phyloP scores from a whole-genome alignment of 2,888 invertebrate species.

The Ischnus inquisitorius region DNA sequence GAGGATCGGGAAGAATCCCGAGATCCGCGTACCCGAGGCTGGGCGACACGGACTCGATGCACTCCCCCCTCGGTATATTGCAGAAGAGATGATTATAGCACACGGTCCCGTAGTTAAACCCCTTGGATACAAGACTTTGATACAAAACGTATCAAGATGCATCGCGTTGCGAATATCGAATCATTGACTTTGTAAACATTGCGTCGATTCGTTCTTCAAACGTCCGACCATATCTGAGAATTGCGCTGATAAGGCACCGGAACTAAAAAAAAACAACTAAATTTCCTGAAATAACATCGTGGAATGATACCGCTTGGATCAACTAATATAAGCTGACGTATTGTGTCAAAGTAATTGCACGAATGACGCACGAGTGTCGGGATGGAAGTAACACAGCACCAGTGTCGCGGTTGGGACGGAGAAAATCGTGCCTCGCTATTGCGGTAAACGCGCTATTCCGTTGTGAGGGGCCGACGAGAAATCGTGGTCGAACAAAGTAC shows the following conservation, averaged over 20 bases:
- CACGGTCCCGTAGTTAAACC: constrained; percentile 48
- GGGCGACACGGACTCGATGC: constrained; percentile 50
- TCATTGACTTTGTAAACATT: too few relatives aligned
- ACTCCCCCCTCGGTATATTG: constrained; percentile 71
- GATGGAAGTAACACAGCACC: neutral
- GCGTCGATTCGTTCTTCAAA: too few relatives aligned
- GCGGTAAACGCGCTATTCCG: constrained; percentile 58
- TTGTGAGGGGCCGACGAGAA: constrained; percentile 62
- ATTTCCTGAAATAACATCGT: neutral
- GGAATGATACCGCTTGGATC: constrained; percentile 11
- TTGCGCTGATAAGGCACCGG: too few relatives aligned
- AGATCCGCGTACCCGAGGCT: constrained; percentile 23
- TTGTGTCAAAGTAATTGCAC: constrained; percentile 17
- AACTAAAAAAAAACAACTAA: neutral
- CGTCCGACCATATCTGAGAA: too few relatives aligned
- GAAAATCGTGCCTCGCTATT: constrained; percentile 51
- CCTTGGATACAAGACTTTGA: too few relatives aligned
- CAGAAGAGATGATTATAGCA: constrained; percentile 71
- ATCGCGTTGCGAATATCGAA: too few relatives aligned
- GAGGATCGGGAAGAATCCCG: constrained; percentile 29
- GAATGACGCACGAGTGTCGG: neutral
- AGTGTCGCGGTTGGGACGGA: neutral
- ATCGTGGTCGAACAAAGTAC: constrained; percentile 77
- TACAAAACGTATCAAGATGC: too few relatives aligned
- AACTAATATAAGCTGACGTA: neutral